phyloP scores from a whole-genome alignment of 1,140 invertebrate species.

The Drosophila orena region DNA sequence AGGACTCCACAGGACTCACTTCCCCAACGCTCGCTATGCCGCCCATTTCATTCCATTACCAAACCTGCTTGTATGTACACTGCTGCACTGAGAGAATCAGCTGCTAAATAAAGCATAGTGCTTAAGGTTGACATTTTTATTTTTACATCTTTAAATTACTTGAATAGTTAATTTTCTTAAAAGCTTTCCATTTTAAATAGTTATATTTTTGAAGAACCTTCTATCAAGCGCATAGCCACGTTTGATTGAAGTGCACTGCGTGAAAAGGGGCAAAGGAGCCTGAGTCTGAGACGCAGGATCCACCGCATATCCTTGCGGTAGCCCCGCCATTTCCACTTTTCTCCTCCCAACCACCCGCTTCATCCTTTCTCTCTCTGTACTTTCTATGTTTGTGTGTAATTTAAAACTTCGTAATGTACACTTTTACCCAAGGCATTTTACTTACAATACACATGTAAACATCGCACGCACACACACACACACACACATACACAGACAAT shows the following conservation, averaged over 20 bases:
- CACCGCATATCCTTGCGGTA: conserved; percentile 44
- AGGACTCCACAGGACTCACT: conserved; percentile 58
- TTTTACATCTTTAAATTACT: no score
- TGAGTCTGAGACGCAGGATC: conserved; percentile 10
- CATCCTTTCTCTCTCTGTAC: conserved; percentile 10
- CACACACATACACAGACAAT: conserved; percentile 10
- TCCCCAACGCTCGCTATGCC: conserved; percentile 9
- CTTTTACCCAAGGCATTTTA: conserved; percentile 76
- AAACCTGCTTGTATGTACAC: conserved; percentile 16
- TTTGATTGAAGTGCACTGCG: background rate
- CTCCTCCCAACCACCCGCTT: background rate
- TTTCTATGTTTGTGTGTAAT: conserved; percentile 56
- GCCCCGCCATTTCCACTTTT: background rate
- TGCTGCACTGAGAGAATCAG: conserved; percentile 3
- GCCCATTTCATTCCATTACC: conserved; percentile 23
- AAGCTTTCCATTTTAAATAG: no score
- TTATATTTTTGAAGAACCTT: background rate
- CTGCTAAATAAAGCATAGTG: background rate
- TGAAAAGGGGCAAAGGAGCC: background rate
- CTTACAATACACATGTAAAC: conserved; percentile 75
- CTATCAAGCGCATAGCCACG: background rate
- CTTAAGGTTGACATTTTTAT: no score
- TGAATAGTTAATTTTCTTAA: no score
- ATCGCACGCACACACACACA: conserved; percentile 28
- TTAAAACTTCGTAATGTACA: conserved; percentile 83